Base-by-base conservation (phyloP, 2,888 invertebrate genomes). In the Lobophora halterata region DNA sequence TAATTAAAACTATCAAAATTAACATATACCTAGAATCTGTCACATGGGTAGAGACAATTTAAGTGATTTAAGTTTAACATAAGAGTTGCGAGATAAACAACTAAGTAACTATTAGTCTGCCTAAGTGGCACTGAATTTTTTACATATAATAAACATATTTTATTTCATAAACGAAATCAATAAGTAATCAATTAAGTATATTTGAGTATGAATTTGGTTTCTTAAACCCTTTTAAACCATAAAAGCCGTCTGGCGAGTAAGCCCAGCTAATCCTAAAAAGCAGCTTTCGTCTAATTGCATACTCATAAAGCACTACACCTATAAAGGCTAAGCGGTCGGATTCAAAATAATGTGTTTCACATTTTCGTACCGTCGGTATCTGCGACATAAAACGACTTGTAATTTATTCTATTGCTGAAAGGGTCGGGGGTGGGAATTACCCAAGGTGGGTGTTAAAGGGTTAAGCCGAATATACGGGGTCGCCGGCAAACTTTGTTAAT, bases 361-460 rank as follows among this genome's bases (percentile, higher is more conserved):
- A 82, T 86, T 86, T 85, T 86, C 79, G 79, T 72, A 74, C 73
- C 27, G 27, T 42, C 77, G 78, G 80, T 87, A 86, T 86, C 82
- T 77, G 75, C 80, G 80, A 83, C 86, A 85, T 85, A 86, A 87
- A 87, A 83, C 79, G 86, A 80, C 76, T 75, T 81, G 85, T 86
- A 87, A 87, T 87, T 86, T 87, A 87, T 87, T 87, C 87, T 87
- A 87, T 85, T 87, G 85, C 86, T 85, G 86, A 87, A 87, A 87
- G 86, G 87, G 87, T 86, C 71, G 81, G 79, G 83, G 86, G 86
- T 83, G 86, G 86, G 86, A 83, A 85, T 87, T 86, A 85, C 86
- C 85, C 82, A 83, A 86, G 86, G 87, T 87, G 87, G 87, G 86
- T 85, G 87, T 79, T 86, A 87, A 86, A 87, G 87, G 87, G 87